Conservation (phyloP, 2,113 vertebrate genomes). For the Gambusia affinis region DNA sequence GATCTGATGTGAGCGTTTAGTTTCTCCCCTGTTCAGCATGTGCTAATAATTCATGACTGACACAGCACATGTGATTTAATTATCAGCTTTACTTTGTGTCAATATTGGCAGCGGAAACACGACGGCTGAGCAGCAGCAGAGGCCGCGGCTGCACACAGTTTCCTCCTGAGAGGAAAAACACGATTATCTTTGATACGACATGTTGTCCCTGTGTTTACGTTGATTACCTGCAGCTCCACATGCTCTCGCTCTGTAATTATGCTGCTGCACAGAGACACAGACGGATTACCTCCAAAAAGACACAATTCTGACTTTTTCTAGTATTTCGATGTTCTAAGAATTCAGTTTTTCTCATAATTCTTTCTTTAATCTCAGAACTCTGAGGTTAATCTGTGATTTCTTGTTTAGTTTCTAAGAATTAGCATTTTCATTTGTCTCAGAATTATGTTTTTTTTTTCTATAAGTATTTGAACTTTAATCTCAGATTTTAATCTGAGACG, state of each 20-base stretch:
- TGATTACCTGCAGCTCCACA: conserved; percentile 33
- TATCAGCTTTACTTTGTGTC: conserved; percentile 81
- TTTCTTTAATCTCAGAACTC: too few species aligned
- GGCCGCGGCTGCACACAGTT: conserved; percentile 62
- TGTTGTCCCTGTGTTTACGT: conserved; percentile 59
- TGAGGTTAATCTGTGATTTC: too few species aligned
- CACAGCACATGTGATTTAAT: conserved; percentile 82
- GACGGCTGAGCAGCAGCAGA: conserved; percentile 54
- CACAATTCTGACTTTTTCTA: too few species aligned
- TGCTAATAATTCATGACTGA: conserved; percentile 79
- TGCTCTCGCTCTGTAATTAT: background rate
- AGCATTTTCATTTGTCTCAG: too few species aligned
- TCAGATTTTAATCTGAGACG: too few species aligned
- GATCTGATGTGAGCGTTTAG: conserved; percentile 35
- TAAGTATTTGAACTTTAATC: too few species aligned
- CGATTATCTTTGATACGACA: conserved; percentile 67
- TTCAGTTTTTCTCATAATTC: too few species aligned
- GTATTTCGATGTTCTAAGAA: too few species aligned
- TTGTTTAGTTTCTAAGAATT: too few species aligned
- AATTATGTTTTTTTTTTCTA: too few species aligned
- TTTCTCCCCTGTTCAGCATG: conserved; percentile 63
- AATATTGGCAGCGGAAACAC: conserved; percentile 71
- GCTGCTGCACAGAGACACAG: background rate
- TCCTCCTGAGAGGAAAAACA: conserved; percentile 58
- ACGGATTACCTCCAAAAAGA: too few species aligned